phyloP scores from a whole-genome alignment of 2,888 invertebrate species.

The Microctonus brassicae region DNA sequence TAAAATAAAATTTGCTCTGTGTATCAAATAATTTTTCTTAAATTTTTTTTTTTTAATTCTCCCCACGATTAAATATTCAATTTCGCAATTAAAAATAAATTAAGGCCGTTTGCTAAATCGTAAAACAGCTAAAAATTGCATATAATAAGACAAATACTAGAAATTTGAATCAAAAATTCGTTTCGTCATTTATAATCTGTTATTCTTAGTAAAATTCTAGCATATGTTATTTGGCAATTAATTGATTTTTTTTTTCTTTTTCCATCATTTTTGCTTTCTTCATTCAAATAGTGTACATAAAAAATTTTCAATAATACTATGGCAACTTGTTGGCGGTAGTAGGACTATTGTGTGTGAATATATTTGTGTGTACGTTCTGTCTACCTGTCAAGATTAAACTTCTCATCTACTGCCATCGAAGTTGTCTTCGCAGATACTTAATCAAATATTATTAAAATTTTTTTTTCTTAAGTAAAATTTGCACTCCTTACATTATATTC shows the following conservation, averaged over 20 bases:
- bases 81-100: slow-evolving; percentile 24
- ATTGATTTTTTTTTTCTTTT: slow-evolving; percentile 24
- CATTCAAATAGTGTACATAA: slow-evolving; percentile 33
- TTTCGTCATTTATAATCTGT: slow-evolving; percentile 28
- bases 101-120: slow-evolving; percentile 23
- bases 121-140: slow-evolving; percentile 23
- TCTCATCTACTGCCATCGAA: slow-evolving; percentile 20
- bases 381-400: not conserved
- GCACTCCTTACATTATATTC: slow-evolving; percentile 32
- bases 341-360: slow-evolving; percentile 17
- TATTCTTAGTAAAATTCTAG: slow-evolving; percentile 33
- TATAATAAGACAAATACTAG: slow-evolving; percentile 22
- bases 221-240: slow-evolving; percentile 38
- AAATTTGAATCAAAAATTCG: slow-evolving; percentile 22
- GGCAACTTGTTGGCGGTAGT: slow-evolving; percentile 35
- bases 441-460: not conserved
- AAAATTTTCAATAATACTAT: slow-evolving; percentile 37
- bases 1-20: slow-evolving; percentile 11
- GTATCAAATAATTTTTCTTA: not conserved
- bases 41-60: not conserved
- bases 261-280: slow-evolving; percentile 19
- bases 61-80: slow-evolving; percentile 13
- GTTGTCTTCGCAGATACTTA: slow-evolving; percentile 29
- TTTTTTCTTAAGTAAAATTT: slow-evolving; percentile 33
- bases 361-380: not conserved